Percentiles rank a stretch among this genome's conserved stretches.
Evolutionary conservation across 2,888 invertebrate species (phyloP).

Genomic region (Candidula unifasciata): DNA sequence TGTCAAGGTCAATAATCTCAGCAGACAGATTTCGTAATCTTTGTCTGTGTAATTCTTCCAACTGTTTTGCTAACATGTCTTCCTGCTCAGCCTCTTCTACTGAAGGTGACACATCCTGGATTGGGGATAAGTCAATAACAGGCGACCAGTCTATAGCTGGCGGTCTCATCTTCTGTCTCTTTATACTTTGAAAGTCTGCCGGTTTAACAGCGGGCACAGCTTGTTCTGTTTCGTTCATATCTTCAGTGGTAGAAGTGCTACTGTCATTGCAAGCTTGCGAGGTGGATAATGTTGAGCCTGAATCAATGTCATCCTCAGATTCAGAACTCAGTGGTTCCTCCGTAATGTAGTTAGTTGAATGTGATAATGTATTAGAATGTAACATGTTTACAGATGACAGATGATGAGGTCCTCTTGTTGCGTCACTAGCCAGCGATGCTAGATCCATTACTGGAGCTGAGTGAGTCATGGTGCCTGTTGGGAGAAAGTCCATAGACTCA

Average conservation of each 20-base stretch:
- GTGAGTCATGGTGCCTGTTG: conserved; percentile 57
- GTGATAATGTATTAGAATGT: conserved; percentile 65
- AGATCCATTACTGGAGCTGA: conserved; percentile 71
- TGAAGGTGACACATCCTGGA: conserved; percentile 79
- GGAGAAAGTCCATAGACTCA: conserved; percentile 13
- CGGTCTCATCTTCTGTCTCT: conserved; percentile 74
- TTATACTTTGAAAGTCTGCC: conserved; percentile 74
- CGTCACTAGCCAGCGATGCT: conserved; percentile 76
- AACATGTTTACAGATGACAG: conserved; percentile 76
- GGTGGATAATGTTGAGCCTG: conserved; percentile 65
- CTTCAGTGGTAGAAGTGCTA: conserved; percentile 59
- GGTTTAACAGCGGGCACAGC: conserved; percentile 72
- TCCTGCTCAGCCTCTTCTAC: conserved; percentile 77
- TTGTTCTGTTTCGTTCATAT: conserved; percentile 57
- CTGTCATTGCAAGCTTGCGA: conserved; percentile 71
- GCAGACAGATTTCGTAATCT: conserved; percentile 61
- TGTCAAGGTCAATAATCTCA: conserved; percentile 58
- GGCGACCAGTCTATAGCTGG: conserved; percentile 78
- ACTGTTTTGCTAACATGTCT: conserved; percentile 74
- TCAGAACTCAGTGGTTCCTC: conserved; percentile 58
- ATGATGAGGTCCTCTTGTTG: conserved; percentile 75
- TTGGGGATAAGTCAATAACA: conserved; percentile 79
- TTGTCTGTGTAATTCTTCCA: conserved; percentile 66
- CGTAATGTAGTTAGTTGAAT: conserved; percentile 27
- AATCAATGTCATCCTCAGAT: conserved; percentile 63